Evolutionary conservation across 23 tunicate species (phyloP).

Genomic region (Botrylloides violaceus): DNA sequence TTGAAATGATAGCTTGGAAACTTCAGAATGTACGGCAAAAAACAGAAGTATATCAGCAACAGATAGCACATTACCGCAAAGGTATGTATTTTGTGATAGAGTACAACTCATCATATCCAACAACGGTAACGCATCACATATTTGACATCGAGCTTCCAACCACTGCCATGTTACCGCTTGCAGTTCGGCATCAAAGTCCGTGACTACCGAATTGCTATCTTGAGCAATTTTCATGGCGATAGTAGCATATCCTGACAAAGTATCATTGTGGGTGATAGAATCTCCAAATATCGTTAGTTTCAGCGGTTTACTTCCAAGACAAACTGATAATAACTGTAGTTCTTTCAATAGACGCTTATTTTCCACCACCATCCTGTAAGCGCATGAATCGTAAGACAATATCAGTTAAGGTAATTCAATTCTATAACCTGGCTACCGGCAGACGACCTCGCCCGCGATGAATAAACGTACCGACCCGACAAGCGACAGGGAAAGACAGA

Average conservation of each 20-base stretch:
- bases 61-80: constrained; percentile 10
- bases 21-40: constrained; percentile 5
- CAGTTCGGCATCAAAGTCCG: neutral
- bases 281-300: neutral
- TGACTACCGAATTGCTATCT: neutral
- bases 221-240: constrained; percentile 1
- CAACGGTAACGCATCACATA: neutral
- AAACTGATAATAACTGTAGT: neutral
- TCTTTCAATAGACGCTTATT: neutral
- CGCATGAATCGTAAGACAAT: too few species aligned
- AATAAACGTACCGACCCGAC: too few species aligned
- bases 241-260: constrained; percentile 9
- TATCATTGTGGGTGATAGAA: neutral
- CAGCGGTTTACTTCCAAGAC: neutral
- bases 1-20: neutral
- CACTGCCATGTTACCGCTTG: constrained; percentile 24
- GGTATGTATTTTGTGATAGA: neutral
- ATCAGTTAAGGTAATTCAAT: too few species aligned
- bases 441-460: too few species aligned
- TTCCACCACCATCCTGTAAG: too few species aligned
- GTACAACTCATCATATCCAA: neutral
- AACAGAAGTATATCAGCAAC: constrained; percentile 17
- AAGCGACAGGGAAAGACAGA: too few species aligned
- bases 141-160: constrained; percentile 3
- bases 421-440: too few species aligned